These are phyloP conservation scores for Dascyllus trimaculatus DNA, from an alignment of 2,113 vertebrate genomes.

Conservation along the genomic window DNA sequence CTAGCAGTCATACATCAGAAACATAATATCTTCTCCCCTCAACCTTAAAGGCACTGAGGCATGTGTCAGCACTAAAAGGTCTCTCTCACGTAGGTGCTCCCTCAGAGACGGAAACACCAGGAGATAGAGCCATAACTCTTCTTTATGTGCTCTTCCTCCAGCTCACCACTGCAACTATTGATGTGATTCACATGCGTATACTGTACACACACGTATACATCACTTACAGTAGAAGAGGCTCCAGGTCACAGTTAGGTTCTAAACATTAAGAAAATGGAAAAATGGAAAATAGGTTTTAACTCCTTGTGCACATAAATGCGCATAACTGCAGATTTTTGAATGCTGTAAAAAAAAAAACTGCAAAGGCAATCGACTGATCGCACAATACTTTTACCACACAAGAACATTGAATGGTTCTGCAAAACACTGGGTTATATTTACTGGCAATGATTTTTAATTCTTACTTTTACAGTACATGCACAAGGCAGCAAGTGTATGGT, in stretches of 20 bases:
- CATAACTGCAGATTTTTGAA: background rate
- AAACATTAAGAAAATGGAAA: background rate
- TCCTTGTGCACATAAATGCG: background rate
- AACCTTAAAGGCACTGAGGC: slow-evolving; percentile 66
- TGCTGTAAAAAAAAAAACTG: background rate
- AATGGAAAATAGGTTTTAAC: background rate
- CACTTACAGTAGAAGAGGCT: slow-evolving; percentile 8
- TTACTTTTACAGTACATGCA: no score
- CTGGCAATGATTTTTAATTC: background rate
- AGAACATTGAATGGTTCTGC: background rate
- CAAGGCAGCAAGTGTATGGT: no score
- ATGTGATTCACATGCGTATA: slow-evolving; percentile 33
- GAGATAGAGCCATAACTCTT: slow-evolving; percentile 71
- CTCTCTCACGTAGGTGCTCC: slow-evolving; percentile 58
- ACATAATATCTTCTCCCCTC: slow-evolving; percentile 58
- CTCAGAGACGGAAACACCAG: slow-evolving; percentile 57
- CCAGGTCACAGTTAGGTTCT: no score
- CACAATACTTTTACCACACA: background rate
- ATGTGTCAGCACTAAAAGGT: slow-evolving; percentile 78
- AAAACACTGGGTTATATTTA: background rate
- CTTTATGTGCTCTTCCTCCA: slow-evolving; percentile 62
- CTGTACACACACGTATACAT: slow-evolving; percentile 16
- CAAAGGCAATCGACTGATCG: background rate
- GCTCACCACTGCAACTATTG: slow-evolving; percentile 33
- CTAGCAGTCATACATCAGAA: slow-evolving; percentile 60